Conservation (phyloP, 2,113 vertebrate genomes). For the Triplophysa tibetana region DNA sequence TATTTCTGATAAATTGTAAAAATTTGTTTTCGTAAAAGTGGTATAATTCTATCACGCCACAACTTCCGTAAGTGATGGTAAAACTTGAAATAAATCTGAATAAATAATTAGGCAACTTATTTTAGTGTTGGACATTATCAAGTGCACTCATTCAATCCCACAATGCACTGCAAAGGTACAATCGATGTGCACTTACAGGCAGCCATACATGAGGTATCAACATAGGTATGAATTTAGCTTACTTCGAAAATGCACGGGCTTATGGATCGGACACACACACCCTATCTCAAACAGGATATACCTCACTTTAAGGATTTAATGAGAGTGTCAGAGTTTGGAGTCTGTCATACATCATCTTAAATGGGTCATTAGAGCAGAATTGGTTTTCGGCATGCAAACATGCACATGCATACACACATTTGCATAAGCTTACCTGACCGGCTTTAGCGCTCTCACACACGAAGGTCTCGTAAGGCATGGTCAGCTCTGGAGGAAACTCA, state of each 20-base stretch:
- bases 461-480: constrained; percentile 88
- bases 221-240: too few species aligned
- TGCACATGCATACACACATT: constrained; percentile 28
- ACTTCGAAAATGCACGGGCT: not conserved
- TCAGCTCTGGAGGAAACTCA: constrained; percentile 94
- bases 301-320: constrained; percentile 38
- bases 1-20: too few species aligned
- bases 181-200: too few species aligned
- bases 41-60: too few species aligned
- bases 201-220: not conserved
- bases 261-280: not conserved
- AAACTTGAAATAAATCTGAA: too few species aligned
- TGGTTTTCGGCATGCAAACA: constrained; percentile 43
- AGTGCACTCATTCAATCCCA: too few species aligned
- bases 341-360: constrained; percentile 51
- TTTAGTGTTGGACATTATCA: too few species aligned
- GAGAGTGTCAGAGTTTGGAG: constrained; percentile 18
- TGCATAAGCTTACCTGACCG: constrained; percentile 82
- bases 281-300: not conserved
- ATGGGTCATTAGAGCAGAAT: constrained; percentile 46
- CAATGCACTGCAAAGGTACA: too few species aligned
- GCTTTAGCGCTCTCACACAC: constrained; percentile 92
- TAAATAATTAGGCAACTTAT: too few species aligned
- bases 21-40: too few species aligned
- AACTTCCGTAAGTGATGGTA: too few species aligned